Base-by-base conservation (phyloP, 2,888 invertebrate species). In the Neoitamus cyanurus region DNA sequence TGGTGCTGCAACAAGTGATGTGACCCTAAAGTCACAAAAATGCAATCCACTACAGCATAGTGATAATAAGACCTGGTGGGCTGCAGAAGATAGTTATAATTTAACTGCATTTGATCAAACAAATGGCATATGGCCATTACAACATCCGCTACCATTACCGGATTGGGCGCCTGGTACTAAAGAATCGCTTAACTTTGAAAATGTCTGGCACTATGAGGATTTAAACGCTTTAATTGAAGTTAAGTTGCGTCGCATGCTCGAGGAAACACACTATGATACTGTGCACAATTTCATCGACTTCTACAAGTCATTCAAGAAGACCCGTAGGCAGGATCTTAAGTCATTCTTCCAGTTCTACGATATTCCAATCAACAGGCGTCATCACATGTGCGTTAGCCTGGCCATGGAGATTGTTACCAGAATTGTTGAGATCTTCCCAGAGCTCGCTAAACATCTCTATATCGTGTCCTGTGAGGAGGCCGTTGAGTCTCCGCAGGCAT, bases 381-480 rank as follows among this genome's bases (percentile, higher is more conserved):
- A 96, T 90, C 95, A 97, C 91, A 97, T 97, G 84, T 98, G 98
- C 90, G 97, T 98, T 78, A 97, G 97, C 28, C 92, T 98, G 86
- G 96, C 96, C 87, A 93, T 97, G 88, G 96, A 96, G 91, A 92
- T 97, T 88, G 93, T 96, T 89, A 92, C 93, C 86, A 93, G 95
- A 82, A 92, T 96, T 88, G 93, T 94, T 86, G 92, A 94, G 89
- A 93, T 93, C 90, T 95, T 94, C 88, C 94, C 95, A 5, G 94
- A 95, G 78, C 92, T 96, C 88, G 93, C 93, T 46, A 92, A 93
- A 85, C 93, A 94, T 88, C 92, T 95, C 85, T 95, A 94, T 89
- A 92, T 97, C 88, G 95, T 95, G 78, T 97, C 97, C 13, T 97
- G 97, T 89, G 97, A 97, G 92, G 98, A 98, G 92, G 95, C 96